Evolutionary conservation across 2,797 vertebrate species (phyloP).

Genomic region (Pangasius sanitwongsei): DNA sequence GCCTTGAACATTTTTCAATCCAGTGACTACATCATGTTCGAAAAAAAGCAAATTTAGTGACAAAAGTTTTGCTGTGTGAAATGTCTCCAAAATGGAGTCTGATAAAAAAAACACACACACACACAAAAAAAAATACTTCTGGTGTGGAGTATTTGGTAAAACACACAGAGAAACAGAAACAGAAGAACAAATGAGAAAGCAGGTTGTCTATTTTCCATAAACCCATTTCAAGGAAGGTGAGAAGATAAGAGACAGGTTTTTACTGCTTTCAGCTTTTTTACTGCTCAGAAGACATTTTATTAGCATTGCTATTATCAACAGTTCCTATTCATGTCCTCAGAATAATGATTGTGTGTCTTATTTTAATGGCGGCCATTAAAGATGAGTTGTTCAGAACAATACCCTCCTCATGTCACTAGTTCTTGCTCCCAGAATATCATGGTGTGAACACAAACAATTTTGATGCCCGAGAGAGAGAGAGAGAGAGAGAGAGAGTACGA

Average conservation of each 20-base stretch:
- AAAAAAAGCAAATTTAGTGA: neutral
- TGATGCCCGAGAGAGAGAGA: neutral
- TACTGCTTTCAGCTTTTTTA: neutral
- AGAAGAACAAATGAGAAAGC: neutral
- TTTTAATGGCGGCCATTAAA: neutral
- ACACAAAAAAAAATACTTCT: no score
- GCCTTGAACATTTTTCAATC: neutral
- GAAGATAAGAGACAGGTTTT: neutral
- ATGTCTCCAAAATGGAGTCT: neutral
- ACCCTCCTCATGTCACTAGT: neutral
- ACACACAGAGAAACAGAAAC: neutral
- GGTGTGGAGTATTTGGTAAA: no score
- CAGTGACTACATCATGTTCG: neutral
- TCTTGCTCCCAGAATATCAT: neutral
- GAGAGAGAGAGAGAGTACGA: neutral
- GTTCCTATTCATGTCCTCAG: neutral
- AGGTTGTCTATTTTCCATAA: neutral
- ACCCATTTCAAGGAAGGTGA: neutral
- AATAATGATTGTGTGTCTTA: neutral
- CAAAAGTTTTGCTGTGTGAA: neutral
- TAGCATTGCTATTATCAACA: neutral
- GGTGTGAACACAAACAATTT: neutral
- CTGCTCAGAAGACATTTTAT: neutral
- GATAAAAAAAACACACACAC: neutral
- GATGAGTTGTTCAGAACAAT: neutral